Evolutionary conservation across 35 echinoderm and acorn worm genomes (phyloP), one percentile per base, ranked within the genome.

Genomic region (Heliocidaris erythrogramma): DNA sequence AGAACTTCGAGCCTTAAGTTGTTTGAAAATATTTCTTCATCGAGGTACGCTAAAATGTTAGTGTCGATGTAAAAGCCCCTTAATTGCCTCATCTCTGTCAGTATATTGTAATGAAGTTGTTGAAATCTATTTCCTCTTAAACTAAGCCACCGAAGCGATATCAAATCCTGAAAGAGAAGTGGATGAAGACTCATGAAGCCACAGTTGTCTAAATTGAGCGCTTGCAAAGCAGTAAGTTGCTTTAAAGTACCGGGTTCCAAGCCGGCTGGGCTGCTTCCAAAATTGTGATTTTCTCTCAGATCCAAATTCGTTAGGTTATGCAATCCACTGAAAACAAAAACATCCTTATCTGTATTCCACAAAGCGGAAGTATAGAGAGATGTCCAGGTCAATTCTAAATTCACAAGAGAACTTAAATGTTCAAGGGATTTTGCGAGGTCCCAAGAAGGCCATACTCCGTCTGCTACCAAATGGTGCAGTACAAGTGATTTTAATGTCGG

Each of bases 251-350:
- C 85, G 21, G 27, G n/a, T 2, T 27, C 1, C 47, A 16, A 8
- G 7, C 27, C 6, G 0, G 0, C 7, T 27, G 7, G 0, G 0
- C 4, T 5, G 0, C 0, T 7, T 24, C 5, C 2, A 6, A 78
- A n/a, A 8, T 0, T 16, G 30, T 1, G 8, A 48, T 14, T 89
- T 16, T 24, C 14, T 13, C 13, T 27, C 14, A 89, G 87, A 7
- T 32, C 2, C 30, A 89, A 89, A 3, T 7, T 13, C 10, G 31
- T 32, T 32, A 89, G 47, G 24, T 89, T 48, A 17, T 3, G 0
- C 32, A 47, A 6, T 0, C 87, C 87, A 3, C 32, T 31, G 32
- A 89, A 89, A 7, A 78, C 1, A 78, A 21, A 78, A 4, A 78
- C 65, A 18, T 78, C 35, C n/a, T 69, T 16, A 27, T 69, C 11